phyloP scores from a whole-genome alignment of 2,113 vertebrate genomes.

The Toxostoma redivivum region DNA sequence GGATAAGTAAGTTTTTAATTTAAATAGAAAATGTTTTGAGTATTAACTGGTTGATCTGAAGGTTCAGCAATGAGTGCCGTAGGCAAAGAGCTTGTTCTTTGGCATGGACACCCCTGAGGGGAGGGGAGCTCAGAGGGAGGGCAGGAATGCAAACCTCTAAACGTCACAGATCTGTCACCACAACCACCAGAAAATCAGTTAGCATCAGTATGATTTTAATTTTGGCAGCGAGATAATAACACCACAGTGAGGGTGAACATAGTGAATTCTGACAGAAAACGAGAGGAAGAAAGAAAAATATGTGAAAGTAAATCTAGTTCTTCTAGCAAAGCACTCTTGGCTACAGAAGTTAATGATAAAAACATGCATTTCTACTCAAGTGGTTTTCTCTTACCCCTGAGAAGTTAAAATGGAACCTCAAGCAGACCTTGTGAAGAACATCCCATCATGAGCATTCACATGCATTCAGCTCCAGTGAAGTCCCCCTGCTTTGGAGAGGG shows the following conservation, averaged over 20 bases:
- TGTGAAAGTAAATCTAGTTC: not conserved
- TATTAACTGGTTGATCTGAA: slow-evolving; percentile 54
- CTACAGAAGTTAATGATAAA: not conserved
- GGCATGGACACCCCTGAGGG: not conserved
- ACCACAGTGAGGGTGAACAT: not conserved
- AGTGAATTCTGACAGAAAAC: not conserved
- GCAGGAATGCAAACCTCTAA: slow-evolving; percentile 44
- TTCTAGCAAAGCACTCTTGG: not conserved
- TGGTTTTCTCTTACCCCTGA: not conserved
- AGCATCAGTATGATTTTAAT: slow-evolving; percentile 22
- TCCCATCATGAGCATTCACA: not conserved
- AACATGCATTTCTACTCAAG: not conserved
- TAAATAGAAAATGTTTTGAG: slow-evolving; percentile 61
- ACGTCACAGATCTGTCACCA: slow-evolving; percentile 49
- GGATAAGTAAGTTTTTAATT: slow-evolving; percentile 58
- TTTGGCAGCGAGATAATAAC: not conserved
- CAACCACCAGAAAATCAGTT: slow-evolving; percentile 42
- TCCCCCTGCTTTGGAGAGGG: not conserved
- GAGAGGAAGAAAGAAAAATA: not conserved
- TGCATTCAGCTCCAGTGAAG: not conserved
- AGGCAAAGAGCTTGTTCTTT: slow-evolving; percentile 35
- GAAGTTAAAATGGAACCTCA: not conserved
- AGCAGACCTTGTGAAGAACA: not conserved
- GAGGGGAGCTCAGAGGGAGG: slow-evolving; percentile 38
- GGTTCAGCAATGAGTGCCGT: not conserved